These are phyloP conservation scores for Mus pahari DNA, from an alignment of 2,113 vertebrate genomes.

Conservation along the genomic window DNA sequence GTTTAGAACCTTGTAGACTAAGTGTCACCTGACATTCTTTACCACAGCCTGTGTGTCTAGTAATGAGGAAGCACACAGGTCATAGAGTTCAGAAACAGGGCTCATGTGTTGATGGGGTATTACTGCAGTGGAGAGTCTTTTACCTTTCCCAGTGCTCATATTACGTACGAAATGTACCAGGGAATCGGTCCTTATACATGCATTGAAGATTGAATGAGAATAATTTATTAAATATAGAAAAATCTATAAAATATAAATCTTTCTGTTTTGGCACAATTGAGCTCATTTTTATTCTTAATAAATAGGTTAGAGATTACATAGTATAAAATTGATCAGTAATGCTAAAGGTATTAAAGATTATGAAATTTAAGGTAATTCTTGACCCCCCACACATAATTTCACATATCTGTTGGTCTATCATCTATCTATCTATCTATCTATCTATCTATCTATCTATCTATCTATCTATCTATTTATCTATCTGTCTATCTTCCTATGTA, in stretches of 20 bases:
- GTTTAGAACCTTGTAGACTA: too few species aligned
- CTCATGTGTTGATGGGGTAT: neutral
- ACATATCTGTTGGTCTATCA: neutral
- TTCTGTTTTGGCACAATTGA: neutral
- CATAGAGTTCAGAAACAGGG: neutral
- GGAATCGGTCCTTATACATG: neutral
- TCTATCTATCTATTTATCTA: neutral
- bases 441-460: neutral
- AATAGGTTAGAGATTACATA: neutral
- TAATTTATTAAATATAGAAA: neutral
- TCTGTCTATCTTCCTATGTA: neutral
- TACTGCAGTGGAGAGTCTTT: neutral
- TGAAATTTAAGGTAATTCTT: neutral
- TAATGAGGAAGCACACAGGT: neutral
- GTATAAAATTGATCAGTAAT: neutral
- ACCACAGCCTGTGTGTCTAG: rapidly evolving
- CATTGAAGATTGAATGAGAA: neutral
- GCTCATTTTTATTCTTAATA: neutral
- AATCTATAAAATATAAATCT: neutral
- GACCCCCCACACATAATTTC: neutral
- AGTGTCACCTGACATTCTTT: neutral
- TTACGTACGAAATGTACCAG: neutral
- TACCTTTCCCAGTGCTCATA: neutral
- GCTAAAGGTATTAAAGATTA: neutral
- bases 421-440: neutral